Conservation (phyloP, 2,113 vertebrate species). For the Silurus glanis region DNA sequence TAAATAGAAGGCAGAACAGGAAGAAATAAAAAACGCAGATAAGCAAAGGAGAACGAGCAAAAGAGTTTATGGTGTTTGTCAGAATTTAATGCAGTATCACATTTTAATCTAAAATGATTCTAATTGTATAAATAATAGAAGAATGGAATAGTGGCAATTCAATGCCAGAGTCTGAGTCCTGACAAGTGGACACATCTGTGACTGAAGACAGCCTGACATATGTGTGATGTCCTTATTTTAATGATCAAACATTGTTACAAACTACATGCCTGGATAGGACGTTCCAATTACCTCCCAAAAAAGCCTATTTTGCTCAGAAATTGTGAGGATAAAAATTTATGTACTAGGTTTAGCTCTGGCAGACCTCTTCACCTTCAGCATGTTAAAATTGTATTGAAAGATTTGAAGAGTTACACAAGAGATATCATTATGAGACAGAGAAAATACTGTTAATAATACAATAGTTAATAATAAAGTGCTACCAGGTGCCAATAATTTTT, state of each 20-base stretch:
- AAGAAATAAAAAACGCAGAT: not conserved
- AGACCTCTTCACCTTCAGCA: constrained; percentile 24
- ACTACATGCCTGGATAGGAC: not conserved
- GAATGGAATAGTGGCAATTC: not conserved
- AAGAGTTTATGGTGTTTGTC: constrained; percentile 59
- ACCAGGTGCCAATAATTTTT: constrained; percentile 58
- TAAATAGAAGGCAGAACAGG: not conserved
- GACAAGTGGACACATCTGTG: constrained; percentile 11
- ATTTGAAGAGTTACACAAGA: constrained; percentile 9
- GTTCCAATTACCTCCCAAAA: not conserved
- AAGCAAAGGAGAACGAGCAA: no score
- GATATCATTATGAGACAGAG: constrained; percentile 26
- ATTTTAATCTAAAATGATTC: not conserved
- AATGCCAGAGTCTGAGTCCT: not conserved
- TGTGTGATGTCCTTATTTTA: not conserved
- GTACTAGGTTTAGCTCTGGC: not conserved
- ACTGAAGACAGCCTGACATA: constrained; percentile 15
- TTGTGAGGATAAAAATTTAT: no score
- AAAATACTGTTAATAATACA: constrained; percentile 64
- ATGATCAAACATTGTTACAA: not conserved
- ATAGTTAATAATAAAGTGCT: constrained; percentile 50
- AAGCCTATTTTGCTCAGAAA: not conserved
- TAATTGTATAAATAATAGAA: not conserved
- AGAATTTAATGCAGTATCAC: constrained; percentile 61
- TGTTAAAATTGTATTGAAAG: constrained; percentile 15